A percentile compares a stretch with the other conserved stretches of the same genome.
phyloP scores from a whole-genome alignment of 2,888 invertebrate genomes.

The Gymnosoma rotundatum region DNA sequence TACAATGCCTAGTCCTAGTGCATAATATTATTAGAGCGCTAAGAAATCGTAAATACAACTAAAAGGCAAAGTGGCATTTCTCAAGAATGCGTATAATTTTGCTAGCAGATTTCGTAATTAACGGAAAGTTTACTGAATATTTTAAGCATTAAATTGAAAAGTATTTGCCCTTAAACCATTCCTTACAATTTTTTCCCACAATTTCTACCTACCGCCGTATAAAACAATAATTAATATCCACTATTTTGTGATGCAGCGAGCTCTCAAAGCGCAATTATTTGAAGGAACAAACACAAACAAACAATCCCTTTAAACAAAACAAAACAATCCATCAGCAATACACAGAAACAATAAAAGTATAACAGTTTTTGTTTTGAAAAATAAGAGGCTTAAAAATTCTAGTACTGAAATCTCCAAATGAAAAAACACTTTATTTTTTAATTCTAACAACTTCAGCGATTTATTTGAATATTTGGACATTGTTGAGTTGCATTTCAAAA shows the following conservation, averaged over 20 bases:
- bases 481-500: constrained; percentile 17
- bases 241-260: constrained; percentile 18
- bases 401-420: constrained; percentile 25
- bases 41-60: too few relatives aligned
- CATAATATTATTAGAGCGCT: too few relatives aligned
- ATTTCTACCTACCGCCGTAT: neutral
- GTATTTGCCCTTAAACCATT: too few relatives aligned
- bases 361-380: neutral
- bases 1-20: too few relatives aligned
- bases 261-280: constrained; percentile 33
- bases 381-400: constrained; percentile 56
- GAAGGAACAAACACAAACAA: constrained; percentile 28
- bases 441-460: constrained; percentile 24
- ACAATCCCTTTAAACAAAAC: constrained; percentile 1
- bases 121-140: too few relatives aligned
- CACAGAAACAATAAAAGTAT: neutral
- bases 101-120: too few relatives aligned
- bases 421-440: constrained; percentile 31
- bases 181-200: too few relatives aligned
- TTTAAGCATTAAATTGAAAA: too few relatives aligned
- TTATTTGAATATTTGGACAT: constrained; percentile 29
- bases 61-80: too few relatives aligned
- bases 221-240: neutral
- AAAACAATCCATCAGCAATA: constrained; percentile 31
- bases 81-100: too few relatives aligned